Evolutionary conservation across 2,888 invertebrate species (phyloP).

Genomic region (Automeris io): DNA sequence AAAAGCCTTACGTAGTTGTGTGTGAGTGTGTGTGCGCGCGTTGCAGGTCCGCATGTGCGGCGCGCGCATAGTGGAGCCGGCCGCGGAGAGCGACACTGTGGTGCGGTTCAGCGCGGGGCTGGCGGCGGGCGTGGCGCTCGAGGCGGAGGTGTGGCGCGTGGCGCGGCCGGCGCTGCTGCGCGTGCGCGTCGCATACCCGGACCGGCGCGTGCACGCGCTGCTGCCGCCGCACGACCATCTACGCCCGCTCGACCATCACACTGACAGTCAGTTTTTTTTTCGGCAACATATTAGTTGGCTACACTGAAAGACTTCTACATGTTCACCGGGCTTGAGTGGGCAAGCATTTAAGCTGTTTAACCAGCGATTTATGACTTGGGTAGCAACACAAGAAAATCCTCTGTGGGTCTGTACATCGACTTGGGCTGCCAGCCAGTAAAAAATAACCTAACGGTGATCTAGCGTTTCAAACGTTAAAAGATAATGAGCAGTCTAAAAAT

Average conservation of each 20-base stretch:
- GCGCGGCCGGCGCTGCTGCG: constrained; percentile 84
- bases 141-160: constrained; percentile 90
- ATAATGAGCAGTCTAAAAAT: too few relatives aligned
- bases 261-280: constrained; percentile 43
- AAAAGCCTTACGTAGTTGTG: neutral
- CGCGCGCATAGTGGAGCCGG: constrained; percentile 90
- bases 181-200: constrained; percentile 93
- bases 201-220: constrained; percentile 90
- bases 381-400: too few relatives aligned
- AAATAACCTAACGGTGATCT: too few relatives aligned
- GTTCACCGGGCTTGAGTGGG: too few relatives aligned
- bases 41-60: constrained; percentile 85
- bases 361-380: too few relatives aligned
- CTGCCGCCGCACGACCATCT: constrained; percentile 88
- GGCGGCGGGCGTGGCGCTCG: constrained; percentile 89
- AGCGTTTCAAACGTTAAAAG: too few relatives aligned
- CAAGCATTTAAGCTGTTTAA: too few relatives aligned
- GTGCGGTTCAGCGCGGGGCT: constrained; percentile 96
- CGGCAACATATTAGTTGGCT: too few relatives aligned
- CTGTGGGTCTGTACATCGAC: too few relatives aligned
- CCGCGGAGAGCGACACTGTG: constrained; percentile 84
- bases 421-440: too few relatives aligned
- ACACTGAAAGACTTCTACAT: too few relatives aligned
- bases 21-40: neutral
- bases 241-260: constrained; percentile 80